Evolutionary conservation across 2,113 vertebrate species (phyloP).

Genomic region (Ctenomys sociabilis): DNA sequence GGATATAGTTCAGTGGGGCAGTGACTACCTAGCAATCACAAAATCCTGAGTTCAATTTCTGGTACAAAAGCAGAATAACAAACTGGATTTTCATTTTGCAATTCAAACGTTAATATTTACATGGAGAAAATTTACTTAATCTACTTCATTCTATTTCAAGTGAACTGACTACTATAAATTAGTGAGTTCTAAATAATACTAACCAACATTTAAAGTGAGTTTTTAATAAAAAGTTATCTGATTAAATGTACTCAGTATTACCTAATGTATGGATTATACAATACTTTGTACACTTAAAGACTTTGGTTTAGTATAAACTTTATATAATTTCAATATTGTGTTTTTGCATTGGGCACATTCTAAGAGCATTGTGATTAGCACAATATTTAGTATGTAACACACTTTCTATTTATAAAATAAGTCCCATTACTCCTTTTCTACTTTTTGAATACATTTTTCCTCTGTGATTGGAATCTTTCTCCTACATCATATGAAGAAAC

Average conservation of each 20-base stretch:
- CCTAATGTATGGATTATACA: not conserved
- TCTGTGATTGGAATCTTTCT: not conserved
- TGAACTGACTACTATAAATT: not conserved
- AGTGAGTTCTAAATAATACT: not conserved
- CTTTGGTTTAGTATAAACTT: not conserved
- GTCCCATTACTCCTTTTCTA: fast-evolving
- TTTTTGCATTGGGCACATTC: not conserved
- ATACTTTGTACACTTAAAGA: not conserved
- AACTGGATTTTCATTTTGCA: not conserved
- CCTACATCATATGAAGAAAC: not conserved
- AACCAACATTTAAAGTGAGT: not conserved
- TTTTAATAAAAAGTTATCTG: not conserved
- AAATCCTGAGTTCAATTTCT: too few relatives aligned
- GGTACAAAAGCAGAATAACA: not conserved
- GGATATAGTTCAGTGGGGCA: too few relatives aligned
- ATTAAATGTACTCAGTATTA: not conserved
- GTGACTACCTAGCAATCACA: too few relatives aligned
- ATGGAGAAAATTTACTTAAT: not conserved
- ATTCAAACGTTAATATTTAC: not conserved
- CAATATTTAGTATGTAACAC: not conserved
- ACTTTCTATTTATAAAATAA: not conserved
- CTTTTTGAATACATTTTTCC: not conserved
- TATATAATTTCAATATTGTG: not conserved
- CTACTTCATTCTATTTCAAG: not conserved
- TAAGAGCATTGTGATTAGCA: not conserved